phyloP scores from a whole-genome alignment of 2,113 vertebrate species.

The Lophotis ruficrista region DNA sequence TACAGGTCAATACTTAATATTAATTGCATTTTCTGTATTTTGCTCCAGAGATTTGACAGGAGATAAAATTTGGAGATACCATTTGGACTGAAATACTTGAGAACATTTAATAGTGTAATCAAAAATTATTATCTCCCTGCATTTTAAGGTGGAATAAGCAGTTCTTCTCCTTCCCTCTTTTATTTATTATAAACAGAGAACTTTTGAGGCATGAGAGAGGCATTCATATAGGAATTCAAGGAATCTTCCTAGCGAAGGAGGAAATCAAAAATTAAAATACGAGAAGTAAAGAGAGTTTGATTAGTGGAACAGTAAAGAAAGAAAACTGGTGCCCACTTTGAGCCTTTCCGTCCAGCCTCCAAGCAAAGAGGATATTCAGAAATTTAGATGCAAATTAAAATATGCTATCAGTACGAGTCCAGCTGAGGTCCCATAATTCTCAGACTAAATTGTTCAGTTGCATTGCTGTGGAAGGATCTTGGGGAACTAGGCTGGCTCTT shows the following conservation, averaged over 20 bases:
- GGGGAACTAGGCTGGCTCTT: not conserved
- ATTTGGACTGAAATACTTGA: not conserved
- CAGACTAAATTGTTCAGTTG: not conserved
- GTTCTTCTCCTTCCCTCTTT: not conserved
- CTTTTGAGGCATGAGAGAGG: not conserved
- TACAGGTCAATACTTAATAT: not conserved
- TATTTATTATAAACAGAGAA: not conserved
- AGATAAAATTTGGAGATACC: not conserved
- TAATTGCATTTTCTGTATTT: not conserved
- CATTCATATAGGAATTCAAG: not conserved
- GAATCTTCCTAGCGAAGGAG: not conserved
- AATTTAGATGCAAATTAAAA: not conserved
- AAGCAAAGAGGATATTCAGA: not conserved
- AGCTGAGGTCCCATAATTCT: not conserved
- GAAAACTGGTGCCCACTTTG: not conserved
- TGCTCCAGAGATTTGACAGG: not conserved
- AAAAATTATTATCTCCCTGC: not conserved
- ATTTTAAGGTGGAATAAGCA: not conserved
- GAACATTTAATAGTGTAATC: not conserved
- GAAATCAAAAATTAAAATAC: not conserved
- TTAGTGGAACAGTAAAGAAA: not conserved
- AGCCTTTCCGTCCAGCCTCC: not conserved
- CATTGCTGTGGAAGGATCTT: fast-evolving
- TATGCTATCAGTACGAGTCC: not conserved
- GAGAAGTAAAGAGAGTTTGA: not conserved